Evolutionary conservation across 2,113 vertebrate genomes (phyloP), one percentile per base, ranked within the genome.

Genomic region (Motacilla alba): DNA sequence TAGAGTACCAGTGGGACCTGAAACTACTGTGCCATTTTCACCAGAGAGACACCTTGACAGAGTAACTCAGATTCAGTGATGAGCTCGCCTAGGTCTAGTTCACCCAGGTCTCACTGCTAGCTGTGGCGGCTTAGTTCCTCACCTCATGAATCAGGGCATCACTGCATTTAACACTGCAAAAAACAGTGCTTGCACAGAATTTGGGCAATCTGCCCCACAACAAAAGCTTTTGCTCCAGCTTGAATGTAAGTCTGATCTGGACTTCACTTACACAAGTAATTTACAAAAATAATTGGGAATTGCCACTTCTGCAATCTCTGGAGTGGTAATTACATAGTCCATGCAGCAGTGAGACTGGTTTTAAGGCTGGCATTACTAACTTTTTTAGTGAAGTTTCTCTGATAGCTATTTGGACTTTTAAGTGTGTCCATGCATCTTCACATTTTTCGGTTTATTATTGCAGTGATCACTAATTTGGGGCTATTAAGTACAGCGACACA

Each of bases 151-250:
- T 52, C 17, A 2, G 21, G 41, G 39, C 43, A 63, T 74, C 4
- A 0, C 62, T 20, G 17, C 67, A 10, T 62, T 82, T 14, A 68
- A 62, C 20, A 2, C 20, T 31, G 47, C 28, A 72, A 87, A 93
- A 46, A 28, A 0, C 78, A 78, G 24, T 17, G 39, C 26, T 59
- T 39, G 17, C 74, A 41, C 3, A 7, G 30, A 70, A 73, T 83
- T 7, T 31, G 30, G n/a, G 41, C 28, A 62, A 35, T 28, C 46
- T 0, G 2, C 31, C 47, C 64, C 50, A 43, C 2, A 4, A 43
- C 0, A 0, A 21, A 11, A 37, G 10, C 33, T 37, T 83, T 59
- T 41, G 39, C 64, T 70, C 35, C 47, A 70, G 72, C 46, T 23
- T 70, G 50, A 87, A 46, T 27, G 22, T 1, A 1, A 72, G 37